Evolutionary conservation across 2,888 invertebrate species (phyloP), one percentile per base, ranked within the genome.

Genomic region (Acanthosepion esculentum): DNA sequence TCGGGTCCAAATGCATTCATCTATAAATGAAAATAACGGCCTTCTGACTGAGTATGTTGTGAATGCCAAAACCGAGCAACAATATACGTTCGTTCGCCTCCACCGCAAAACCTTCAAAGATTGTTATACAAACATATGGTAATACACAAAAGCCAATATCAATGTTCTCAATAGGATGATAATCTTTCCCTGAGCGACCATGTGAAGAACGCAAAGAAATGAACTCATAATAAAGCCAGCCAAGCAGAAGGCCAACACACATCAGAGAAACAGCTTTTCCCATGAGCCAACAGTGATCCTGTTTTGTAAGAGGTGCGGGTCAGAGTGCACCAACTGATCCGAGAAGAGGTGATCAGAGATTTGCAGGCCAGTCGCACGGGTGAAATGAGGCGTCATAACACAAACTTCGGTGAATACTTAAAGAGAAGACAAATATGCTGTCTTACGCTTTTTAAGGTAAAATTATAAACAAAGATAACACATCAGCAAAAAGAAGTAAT

Each of bases 281-380:
- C 78, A 78, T 78, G 78, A 78, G 78, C 78, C 78, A 78, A 78
- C n/a, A 33, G n/a, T 15, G 78, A 78, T 78, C 78, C 78, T 20
- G 12, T 33, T 78, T 78, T 78, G n/a, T 78, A 78, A 78, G 78
- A 78, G 33, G 18, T 33, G 78, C 78, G 15, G 78, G 78, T 78
- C 78, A 78, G n/a, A 78, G 78, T 78, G 78, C 78, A 78, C 78
- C n/a, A n/a, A 78, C n/a, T 78, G 78, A 78, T 78, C 78, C 78
- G n/a, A 78, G 78, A n/a, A 33, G 78, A 78, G 78, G 78, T 78
- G 78, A 78, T 33, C n/a, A n/a, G n/a, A 78, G n/a, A 78, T n/a
- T 78, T 78, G n/a, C 78, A 33, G 78, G 78, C 78, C 78, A 78
- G n/a, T 78, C 78, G 78, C 78, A 10, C 78, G 78, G 78, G 78